Conservation (phyloP, 2,888 invertebrate species). For the Serrognathus titanus region DNA sequence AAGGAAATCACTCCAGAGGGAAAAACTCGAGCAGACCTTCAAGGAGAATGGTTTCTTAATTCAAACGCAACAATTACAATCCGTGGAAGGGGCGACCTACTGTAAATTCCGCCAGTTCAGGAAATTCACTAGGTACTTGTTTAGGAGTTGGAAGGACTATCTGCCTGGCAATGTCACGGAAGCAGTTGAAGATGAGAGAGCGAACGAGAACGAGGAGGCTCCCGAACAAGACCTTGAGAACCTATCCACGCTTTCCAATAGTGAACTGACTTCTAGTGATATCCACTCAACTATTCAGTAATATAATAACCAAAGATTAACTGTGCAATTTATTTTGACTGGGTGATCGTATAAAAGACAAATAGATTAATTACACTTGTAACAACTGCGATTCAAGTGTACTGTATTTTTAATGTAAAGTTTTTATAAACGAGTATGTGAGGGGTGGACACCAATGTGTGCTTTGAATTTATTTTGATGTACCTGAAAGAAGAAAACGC, state of each 20-base stretch:
- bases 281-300: conserved; percentile 4
- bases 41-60: conserved; percentile 91
- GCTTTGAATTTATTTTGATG: no score
- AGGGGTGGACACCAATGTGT: no score
- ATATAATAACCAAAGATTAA: conserved; percentile 13
- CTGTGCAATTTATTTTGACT: neutral
- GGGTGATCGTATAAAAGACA: no score
- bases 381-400: no score
- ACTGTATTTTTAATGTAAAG: no score
- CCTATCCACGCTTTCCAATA: conserved; percentile 29
- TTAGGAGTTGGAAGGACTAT: conserved; percentile 92
- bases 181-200: conserved; percentile 34
- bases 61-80: conserved; percentile 88
- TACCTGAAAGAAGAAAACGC: no score
- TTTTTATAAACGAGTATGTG: no score
- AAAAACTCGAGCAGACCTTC: conserved; percentile 87
- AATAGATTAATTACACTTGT: no score
- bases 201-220: conserved; percentile 10
- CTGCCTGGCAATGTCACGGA: conserved; percentile 62
- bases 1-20: conserved; percentile 77
- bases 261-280: conserved; percentile 31
- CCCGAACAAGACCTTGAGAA: conserved; percentile 14
- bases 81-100: conserved; percentile 90
- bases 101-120: conserved; percentile 88
- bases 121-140: conserved; percentile 87